Evolutionary conservation across 2,113 vertebrate species (phyloP).

Genomic region (Amazona vittata): DNA sequence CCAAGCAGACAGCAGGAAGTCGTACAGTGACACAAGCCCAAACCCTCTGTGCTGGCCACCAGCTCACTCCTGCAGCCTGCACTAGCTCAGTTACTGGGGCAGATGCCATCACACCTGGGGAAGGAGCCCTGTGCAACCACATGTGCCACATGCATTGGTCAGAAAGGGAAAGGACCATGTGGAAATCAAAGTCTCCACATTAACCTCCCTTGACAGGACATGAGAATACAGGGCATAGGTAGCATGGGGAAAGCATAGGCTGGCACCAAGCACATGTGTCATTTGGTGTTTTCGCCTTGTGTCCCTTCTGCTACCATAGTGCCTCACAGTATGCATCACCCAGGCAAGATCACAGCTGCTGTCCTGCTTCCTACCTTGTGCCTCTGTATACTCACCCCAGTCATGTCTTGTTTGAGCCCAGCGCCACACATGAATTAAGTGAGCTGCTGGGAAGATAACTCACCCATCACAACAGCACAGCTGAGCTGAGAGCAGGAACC

Average conservation of each 20-base stretch:
- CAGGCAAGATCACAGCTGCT: background rate
- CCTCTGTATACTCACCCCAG: background rate
- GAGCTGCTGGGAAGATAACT: background rate
- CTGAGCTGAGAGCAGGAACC: background rate
- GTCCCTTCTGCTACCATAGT: background rate
- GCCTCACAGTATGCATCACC: background rate
- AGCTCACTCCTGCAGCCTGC: background rate
- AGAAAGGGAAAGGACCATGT: background rate
- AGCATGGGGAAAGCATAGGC: background rate
- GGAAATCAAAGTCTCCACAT: background rate
- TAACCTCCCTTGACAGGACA: background rate
- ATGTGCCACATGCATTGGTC: background rate
- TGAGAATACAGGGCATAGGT: background rate
- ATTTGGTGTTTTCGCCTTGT: background rate
- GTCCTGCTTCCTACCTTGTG: background rate
- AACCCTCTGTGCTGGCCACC: background rate
- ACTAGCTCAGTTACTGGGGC: background rate
- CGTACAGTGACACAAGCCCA: background rate
- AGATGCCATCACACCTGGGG: background rate
- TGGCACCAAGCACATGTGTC: background rate
- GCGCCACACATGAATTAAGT: background rate
- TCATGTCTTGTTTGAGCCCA: background rate
- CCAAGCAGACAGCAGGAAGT: background rate
- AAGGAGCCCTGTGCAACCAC: background rate
- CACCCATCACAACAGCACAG: conserved; percentile 35